These are phyloP conservation scores for Miichthys miiuy DNA, from an alignment of 2,797 vertebrate species.

Conservation along the genomic window DNA sequence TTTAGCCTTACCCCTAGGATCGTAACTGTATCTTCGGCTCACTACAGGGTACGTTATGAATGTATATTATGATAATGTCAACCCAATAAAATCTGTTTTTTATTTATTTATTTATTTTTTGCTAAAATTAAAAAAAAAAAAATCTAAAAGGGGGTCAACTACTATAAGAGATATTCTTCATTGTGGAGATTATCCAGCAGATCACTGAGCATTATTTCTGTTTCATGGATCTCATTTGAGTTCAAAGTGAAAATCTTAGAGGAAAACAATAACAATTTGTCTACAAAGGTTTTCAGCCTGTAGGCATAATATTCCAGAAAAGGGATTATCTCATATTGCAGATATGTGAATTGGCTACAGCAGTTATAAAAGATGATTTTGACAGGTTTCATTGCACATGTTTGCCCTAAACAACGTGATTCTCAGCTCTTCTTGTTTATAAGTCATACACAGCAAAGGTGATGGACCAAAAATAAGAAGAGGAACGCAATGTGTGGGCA, in stretches of 20 bases:
- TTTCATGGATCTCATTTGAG: neutral
- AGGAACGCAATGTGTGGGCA: slow-evolving; percentile 71
- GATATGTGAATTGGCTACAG: slow-evolving; percentile 20
- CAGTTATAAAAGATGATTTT: slow-evolving; percentile 35
- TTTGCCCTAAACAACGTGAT: slow-evolving; percentile 52
- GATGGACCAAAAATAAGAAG: slow-evolving; percentile 66
- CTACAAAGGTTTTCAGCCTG: slow-evolving; percentile 26
- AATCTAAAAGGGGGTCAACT: neutral
- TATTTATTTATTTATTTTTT: neutral
- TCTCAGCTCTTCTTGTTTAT: slow-evolving; percentile 69
- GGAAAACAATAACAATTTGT: neutral
- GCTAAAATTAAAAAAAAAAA: neutral
- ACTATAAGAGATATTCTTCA: neutral
- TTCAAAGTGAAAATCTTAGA: slow-evolving; percentile 3
- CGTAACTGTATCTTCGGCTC: slow-evolving; percentile 50
- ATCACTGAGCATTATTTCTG: slow-evolving; percentile 5
- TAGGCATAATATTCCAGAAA: slow-evolving; percentile 17
- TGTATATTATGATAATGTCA: slow-evolving; percentile 35
- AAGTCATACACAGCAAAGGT: slow-evolving; percentile 65
- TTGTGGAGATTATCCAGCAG: neutral
- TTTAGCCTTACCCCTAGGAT: slow-evolving; percentile 53
- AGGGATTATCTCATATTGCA: slow-evolving; percentile 8
- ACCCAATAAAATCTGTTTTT: slow-evolving; percentile 23
- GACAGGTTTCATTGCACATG: slow-evolving; percentile 44
- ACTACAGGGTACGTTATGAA: slow-evolving; percentile 70